Evolutionary conservation across 2,888 invertebrate genomes (phyloP), one percentile per base, ranked within the genome.

Genomic region (Andricus quercusramuli): DNA sequence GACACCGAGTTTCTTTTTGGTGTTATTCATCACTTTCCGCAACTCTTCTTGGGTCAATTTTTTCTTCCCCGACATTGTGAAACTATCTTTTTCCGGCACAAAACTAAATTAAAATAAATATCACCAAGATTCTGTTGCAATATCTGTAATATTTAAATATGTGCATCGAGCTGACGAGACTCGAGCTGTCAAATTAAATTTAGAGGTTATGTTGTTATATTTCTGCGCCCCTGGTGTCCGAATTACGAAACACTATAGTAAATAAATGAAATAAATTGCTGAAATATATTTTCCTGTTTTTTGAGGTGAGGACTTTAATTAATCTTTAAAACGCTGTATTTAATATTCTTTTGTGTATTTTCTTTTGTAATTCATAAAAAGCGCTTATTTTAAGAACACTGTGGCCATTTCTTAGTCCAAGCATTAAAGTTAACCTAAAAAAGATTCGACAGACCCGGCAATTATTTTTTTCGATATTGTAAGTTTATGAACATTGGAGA

Each of bases 21-120:
- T 95, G 89, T 96, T 96, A 85, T 94, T 94, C 96, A 97, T 96
- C 79, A 96, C 93, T 80, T 95, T 94, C 51, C 96, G 94, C 89
- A 97, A 93, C 92, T 96, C 96, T 88, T 94, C 94, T 93, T 96
- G 96, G 1, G 95, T 93, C 51, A 94, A 93, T 93, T 96, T 96
- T 93, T 95, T 96, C 92, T 93, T 95, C 82, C 93, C 93, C 56
- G 94, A 86, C 91, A 91, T 91, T 85, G 79, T 83, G 93, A 74
- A 74, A 74, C n/a, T 74, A 0, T 20, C 20, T 56, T 74, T 22
- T 56, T 56, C 37, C 17, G 29, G 15, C 25, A 37, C 22, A 56
- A 51, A 32, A 5, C 37, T 56, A 4, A 59, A 15, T 25, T 3
- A 29, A 47, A 47, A 47, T 59, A 59, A 59, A 4, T 59, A 22